Evolutionary conservation across 2,797 vertebrate genomes (phyloP).

Genomic region (Channa striata): DNA sequence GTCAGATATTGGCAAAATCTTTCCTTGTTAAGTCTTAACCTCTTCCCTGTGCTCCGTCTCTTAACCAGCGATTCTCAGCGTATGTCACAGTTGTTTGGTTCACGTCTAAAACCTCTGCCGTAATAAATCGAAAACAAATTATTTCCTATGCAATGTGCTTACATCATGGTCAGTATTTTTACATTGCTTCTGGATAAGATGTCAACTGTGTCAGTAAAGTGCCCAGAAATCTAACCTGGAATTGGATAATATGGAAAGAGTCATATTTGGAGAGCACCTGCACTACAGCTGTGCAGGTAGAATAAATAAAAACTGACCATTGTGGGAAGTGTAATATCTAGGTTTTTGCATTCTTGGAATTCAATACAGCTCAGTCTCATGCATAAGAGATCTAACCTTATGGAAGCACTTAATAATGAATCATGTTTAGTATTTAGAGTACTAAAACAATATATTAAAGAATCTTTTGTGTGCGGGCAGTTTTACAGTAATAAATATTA

Average conservation of each 20-base stretch:
- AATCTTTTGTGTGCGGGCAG: not conserved
- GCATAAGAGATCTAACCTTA: not conserved
- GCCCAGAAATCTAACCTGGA: not conserved
- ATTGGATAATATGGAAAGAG: not conserved
- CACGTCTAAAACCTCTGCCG: constrained; percentile 57
- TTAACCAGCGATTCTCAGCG: constrained; percentile 49
- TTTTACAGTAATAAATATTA: not conserved
- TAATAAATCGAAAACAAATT: constrained; percentile 51
- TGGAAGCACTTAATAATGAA: not conserved
- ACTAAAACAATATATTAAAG: too few relatives aligned
- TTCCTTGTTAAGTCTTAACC: constrained; percentile 65
- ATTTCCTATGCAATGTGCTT: not conserved
- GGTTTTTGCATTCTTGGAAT: constrained; percentile 9
- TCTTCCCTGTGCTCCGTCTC: constrained; percentile 68
- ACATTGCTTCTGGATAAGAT: not conserved
- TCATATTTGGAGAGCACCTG: not conserved
- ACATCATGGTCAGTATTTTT: not conserved
- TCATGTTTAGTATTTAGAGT: too few relatives aligned
- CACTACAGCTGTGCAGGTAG: not conserved
- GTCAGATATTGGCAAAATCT: constrained; percentile 71
- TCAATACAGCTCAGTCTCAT: constrained; percentile 2
- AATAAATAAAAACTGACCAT: constrained; percentile 8
- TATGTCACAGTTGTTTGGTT: constrained; percentile 55
- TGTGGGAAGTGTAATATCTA: constrained; percentile 15
- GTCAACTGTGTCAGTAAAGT: not conserved